Evolutionary conservation across 2,113 vertebrate species (phyloP), one percentile per base, ranked within the genome.

Genomic region (Onychostruthus taczanowskii): DNA sequence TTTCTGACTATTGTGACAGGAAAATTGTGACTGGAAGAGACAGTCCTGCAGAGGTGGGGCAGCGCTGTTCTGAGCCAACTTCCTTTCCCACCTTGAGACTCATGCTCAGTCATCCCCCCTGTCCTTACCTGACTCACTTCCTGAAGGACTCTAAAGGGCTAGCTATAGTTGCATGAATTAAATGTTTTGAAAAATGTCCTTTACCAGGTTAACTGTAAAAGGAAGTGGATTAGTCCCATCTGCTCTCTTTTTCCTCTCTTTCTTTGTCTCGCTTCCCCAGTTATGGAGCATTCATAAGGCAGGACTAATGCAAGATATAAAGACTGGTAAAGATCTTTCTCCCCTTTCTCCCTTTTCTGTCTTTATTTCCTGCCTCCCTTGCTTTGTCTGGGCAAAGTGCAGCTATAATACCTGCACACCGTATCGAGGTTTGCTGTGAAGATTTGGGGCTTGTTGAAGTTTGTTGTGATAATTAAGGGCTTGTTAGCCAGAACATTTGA

Each of bases 261-360:
- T 44, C 44, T 44, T 66, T 26, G 24, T 47, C 8, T 83, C 0
- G 0, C 15, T 55, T 19, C 6, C 7, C 8, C 18, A 49, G 12
- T 13, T 47, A 12, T 30, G 49, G 30, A 55, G 11, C 8, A 76
- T 55, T 22, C 17, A 6, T 35, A 21, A 4, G 10, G 33, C 44
- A 62, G 43, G 21, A 63, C 8, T 55, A 69, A 47, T 11, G 10
- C 2, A 12, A 50, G 21, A 16, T 27, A 23, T 23, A 62, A 61
- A 18, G 14, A 35, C 5, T 41, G 17, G 16, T 15, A 24, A 46
- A 46, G 30, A 35, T 27, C 9, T 47, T 76, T 76, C n/a, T 43
- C 49, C 26, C 7, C 12, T 31, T 62, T 69, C 31, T 49, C 41
- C 5, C 6, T 53, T 43, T 35, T 47, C 20, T 1, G 2, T 21